phyloP scores from a whole-genome alignment of 2,888 invertebrate genomes.

The Nomada ruficornis region DNA sequence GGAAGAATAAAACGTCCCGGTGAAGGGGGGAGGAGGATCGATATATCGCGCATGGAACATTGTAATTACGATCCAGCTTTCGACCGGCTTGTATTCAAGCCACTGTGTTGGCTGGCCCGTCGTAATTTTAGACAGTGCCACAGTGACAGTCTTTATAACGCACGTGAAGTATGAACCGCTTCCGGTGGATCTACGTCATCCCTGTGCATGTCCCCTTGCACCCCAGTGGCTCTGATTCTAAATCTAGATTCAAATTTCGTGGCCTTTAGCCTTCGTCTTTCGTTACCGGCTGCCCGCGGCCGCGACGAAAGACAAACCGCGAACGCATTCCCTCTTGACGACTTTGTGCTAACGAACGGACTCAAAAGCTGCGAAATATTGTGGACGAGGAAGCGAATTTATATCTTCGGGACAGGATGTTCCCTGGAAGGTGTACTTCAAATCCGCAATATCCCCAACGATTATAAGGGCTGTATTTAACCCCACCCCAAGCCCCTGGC shows the following conservation, averaged over 20 bases:
- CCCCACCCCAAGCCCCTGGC: no score
- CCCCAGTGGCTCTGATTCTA: constrained; percentile 75
- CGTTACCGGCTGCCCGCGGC: constrained; percentile 40
- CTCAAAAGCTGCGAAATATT: no score
- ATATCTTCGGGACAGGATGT: background rate
- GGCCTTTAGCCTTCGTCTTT: constrained; percentile 70
- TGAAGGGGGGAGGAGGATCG: background rate
- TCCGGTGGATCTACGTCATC: constrained; percentile 75
- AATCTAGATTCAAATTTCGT: constrained; percentile 73
- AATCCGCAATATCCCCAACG: no score
- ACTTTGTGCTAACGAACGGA: background rate
- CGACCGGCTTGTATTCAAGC: constrained; percentile 56
- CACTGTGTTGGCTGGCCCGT: constrained; percentile 63
- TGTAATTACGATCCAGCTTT: constrained; percentile 21
- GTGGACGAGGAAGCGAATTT: background rate
- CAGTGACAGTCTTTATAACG: constrained; percentile 75
- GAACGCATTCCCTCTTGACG: background rate
- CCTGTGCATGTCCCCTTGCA: constrained; percentile 69
- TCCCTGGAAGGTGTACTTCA: no score
- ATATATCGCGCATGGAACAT: background rate
- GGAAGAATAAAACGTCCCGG: background rate
- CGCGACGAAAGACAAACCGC: constrained; percentile 32
- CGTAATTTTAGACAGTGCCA: constrained; percentile 75
- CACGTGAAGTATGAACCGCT: constrained; percentile 75
- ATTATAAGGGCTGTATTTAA: no score